These are phyloP conservation scores for Rotaria sp. DNA, from an alignment of 2,888 invertebrate genomes.

Conservation along the genomic window DNA sequence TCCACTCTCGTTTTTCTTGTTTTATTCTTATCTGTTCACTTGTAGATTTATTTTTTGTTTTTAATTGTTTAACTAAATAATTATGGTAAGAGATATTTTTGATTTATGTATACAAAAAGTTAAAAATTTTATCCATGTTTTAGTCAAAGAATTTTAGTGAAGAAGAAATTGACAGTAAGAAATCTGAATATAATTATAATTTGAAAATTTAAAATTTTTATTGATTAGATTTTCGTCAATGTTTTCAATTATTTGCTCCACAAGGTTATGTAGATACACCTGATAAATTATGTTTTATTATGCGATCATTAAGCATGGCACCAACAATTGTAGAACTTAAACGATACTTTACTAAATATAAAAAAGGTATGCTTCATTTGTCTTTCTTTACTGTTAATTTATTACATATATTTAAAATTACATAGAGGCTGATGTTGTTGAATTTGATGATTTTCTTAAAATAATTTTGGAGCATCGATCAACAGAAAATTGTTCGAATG, in stretches of 20 bases:
- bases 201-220: not conserved
- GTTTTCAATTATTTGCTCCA: slow-evolving; percentile 80
- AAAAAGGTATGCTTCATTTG: slow-evolving; percentile 37
- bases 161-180: slow-evolving; percentile 84
- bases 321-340: slow-evolving; percentile 83
- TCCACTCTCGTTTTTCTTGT: not conserved
- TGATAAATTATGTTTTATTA: slow-evolving; percentile 83
- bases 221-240: slow-evolving; percentile 80
- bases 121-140: slow-evolving; percentile 39
- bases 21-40: not conserved
- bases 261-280: slow-evolving; percentile 74
- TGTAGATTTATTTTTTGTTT: not conserved
- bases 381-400: not conserved
- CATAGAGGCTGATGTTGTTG: slow-evolving; percentile 44
- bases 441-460: slow-evolving; percentile 84
- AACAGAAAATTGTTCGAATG: slow-evolving; percentile 73
- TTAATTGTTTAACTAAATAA: not conserved
- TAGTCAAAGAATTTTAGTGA: slow-evolving; percentile 87
- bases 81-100: not conserved
- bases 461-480: slow-evolving; percentile 80
- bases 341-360: slow-evolving; percentile 64
- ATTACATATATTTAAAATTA: not conserved
- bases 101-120: not conserved
- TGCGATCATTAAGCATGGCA: slow-evolving; percentile 85
- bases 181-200: not conserved